Conservation (phyloP, 2,888 invertebrate species). For the Pachymerium ferrugineum region DNA sequence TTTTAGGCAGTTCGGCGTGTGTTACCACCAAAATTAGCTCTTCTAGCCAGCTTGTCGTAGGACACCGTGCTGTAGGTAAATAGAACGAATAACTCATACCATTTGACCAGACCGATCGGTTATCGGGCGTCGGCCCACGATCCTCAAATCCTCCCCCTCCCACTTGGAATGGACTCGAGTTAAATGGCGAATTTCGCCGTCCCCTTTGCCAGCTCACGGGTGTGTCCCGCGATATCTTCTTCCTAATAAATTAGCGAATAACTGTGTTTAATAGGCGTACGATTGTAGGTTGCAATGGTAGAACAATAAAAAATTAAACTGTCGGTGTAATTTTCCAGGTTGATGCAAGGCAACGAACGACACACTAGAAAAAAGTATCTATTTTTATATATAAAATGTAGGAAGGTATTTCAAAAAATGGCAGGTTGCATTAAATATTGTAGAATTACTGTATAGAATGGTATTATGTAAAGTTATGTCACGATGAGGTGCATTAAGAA, state of each 20-base stretch:
- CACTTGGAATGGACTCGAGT: constrained; percentile 19
- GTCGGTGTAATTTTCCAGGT: not conserved
- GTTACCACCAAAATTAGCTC: constrained; percentile 11
- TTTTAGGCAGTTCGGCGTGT: constrained; percentile 14
- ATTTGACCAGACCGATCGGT: not conserved
- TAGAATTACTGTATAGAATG: not conserved
- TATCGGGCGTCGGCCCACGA: constrained; percentile 1
- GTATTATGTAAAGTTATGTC: not conserved
- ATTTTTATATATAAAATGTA: too few species aligned
- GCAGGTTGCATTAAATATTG: not conserved
- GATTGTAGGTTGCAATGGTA: not conserved
- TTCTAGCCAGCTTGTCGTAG: constrained; percentile 5
- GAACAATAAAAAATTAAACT: not conserved
- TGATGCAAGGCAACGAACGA: not conserved
- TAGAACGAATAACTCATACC: not conserved
- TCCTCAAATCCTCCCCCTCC: constrained; percentile 12
- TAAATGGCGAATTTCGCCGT: constrained; percentile 27
- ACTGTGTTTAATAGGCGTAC: not conserved
- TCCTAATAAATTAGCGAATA: not conserved
- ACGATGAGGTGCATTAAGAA: constrained; percentile 8
- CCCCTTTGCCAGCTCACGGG: constrained; percentile 26
- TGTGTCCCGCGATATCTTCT: not conserved
- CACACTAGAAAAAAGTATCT: too few species aligned
- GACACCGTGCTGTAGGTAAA: constrained; percentile 22
- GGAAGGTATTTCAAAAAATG: too few species aligned